These are phyloP conservation scores for Metallyticus violacea DNA, from an alignment of 2,888 invertebrate genomes.

Conservation along the genomic window DNA sequence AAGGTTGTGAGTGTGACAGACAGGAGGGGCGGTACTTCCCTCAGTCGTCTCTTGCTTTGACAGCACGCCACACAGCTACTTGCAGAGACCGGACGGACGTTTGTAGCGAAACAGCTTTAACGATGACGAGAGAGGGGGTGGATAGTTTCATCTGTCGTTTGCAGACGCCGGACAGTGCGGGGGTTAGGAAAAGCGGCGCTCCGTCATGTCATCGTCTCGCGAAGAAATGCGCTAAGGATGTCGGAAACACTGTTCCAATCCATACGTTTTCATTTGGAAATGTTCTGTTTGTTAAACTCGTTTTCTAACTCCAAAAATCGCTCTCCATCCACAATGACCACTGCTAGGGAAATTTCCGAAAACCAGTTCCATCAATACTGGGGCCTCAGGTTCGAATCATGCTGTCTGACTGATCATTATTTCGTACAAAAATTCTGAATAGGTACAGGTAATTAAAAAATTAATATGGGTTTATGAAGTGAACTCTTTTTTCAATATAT, in stretches of 20 bases:
- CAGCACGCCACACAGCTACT: not conserved
- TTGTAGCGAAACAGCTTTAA: constrained; percentile 16
- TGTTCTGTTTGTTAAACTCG: not conserved
- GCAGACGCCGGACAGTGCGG: not conserved
- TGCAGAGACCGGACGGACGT: constrained; percentile 9
- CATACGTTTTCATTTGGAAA: not conserved
- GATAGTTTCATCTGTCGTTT: constrained; percentile 18
- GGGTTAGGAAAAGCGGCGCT: not conserved
- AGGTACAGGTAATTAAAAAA: no score
- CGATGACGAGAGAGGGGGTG: constrained; percentile 10
- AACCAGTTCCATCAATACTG: no score
- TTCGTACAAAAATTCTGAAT: no score
- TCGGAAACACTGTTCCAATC: not conserved
- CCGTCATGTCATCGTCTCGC: not conserved
- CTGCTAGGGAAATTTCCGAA: not conserved
- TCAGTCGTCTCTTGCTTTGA: constrained; percentile 11
- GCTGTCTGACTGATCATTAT: no score
- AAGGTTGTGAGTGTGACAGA: constrained; percentile 14
- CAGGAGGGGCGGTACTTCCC: not conserved
- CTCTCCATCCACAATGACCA: not conserved
- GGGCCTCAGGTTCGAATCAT: no score
- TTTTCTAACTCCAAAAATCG: not conserved
- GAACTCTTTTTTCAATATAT: no score
- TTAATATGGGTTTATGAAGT: no score
- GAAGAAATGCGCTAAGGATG: not conserved